These are phyloP conservation scores for Cerceris rybyensis DNA, from an alignment of 2,888 invertebrate species.

Conservation along the genomic window DNA sequence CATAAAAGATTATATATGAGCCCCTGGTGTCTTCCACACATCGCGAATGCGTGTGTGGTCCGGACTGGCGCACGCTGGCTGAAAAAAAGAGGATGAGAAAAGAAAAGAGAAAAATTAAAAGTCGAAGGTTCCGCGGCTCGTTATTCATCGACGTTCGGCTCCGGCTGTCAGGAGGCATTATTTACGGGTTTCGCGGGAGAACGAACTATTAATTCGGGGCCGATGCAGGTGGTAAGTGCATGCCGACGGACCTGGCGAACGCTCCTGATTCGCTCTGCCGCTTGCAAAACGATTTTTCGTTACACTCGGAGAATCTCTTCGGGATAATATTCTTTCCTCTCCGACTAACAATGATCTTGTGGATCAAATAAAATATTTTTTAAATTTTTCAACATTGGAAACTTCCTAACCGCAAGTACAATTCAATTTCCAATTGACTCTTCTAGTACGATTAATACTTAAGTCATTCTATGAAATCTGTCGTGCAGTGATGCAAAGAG, in stretches of 20 bases:
- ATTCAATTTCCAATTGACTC: too few species aligned
- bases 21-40: conserved; percentile 42
- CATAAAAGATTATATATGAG: conserved; percentile 47
- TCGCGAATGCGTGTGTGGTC: conserved; percentile 56
- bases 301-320: background rate
- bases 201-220: conserved; percentile 70
- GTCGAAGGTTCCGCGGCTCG: conserved; percentile 72
- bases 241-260: conserved; percentile 31
- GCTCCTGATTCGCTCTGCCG: conserved; percentile 4
- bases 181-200: conserved; percentile 73
- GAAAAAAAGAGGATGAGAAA: conserved; percentile 30
- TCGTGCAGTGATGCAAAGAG: background rate
- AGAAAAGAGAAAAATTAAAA: conserved; percentile 62
- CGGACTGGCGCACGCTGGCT: conserved; percentile 41
- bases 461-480: too few species aligned
- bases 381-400: too few species aligned
- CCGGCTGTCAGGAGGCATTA: conserved; percentile 71
- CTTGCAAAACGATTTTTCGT: conserved; percentile 26
- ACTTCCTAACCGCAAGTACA: too few species aligned
- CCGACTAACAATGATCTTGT: too few species aligned
- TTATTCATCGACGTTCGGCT: conserved; percentile 74
- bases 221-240: conserved; percentile 69
- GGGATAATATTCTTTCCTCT: background rate
- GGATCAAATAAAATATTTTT: too few species aligned
- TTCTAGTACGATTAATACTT: background rate